Conservation (phyloP, 2,888 invertebrate genomes). For the Pocota personata region DNA sequence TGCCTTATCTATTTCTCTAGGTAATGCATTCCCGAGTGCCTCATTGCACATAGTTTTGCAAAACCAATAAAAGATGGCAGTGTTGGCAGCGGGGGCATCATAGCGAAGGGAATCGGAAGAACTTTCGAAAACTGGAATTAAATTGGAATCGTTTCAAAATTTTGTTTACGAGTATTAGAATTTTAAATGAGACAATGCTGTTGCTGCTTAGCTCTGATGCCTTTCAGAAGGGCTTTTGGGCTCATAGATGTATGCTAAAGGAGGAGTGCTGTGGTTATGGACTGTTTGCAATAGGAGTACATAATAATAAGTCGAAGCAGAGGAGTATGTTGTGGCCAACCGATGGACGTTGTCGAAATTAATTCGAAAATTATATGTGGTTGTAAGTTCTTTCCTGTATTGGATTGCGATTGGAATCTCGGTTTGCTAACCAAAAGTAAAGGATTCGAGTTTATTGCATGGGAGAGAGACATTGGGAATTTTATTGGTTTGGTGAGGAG, state of each 20-base stretch:
- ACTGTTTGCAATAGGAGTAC: background rate
- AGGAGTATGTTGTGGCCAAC: slow-evolving; percentile 55
- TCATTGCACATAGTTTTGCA: slow-evolving; percentile 65
- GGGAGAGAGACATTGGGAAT: background rate
- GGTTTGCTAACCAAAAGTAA: slow-evolving; percentile 19
- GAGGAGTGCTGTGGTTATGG: background rate
- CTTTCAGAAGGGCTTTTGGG: background rate
- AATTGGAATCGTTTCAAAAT: slow-evolving; percentile 74
- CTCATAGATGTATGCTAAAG: background rate
- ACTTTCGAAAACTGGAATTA: slow-evolving; percentile 73
- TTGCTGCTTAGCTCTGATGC: slow-evolving; percentile 51
- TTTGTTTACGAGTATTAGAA: slow-evolving; percentile 72
- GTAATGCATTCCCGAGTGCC: slow-evolving; percentile 63
- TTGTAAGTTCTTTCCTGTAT: slow-evolving; percentile 53
- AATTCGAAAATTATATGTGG: slow-evolving; percentile 71
- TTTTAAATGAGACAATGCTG: slow-evolving; percentile 70
- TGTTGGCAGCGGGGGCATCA: too few species aligned
- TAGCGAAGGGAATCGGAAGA: background rate
- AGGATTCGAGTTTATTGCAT: slow-evolving; percentile 2
- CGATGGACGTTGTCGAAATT: slow-evolving; percentile 68
- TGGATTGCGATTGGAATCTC: slow-evolving; percentile 64
- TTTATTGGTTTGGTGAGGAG: background rate
- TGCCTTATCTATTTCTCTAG: slow-evolving; percentile 23
- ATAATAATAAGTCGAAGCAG: background rate
- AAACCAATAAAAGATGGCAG: slow-evolving; percentile 63